phyloP scores from a whole-genome alignment of 2,888 invertebrate genomes.

The Loripinus fragilis region DNA sequence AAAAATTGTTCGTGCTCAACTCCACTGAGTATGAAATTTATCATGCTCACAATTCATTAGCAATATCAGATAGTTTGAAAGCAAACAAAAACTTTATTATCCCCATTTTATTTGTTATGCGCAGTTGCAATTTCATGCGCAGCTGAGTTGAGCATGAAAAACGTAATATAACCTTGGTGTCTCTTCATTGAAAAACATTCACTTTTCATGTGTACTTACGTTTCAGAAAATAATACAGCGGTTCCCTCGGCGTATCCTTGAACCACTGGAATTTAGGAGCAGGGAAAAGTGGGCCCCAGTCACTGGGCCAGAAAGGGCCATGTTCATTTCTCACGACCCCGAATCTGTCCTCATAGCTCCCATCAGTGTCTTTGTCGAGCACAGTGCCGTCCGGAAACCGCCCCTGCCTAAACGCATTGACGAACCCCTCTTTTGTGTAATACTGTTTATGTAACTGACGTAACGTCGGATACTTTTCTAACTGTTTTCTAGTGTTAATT shows the following conservation, averaged over 20 bases:
- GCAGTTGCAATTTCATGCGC: too few relatives aligned
- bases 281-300: constrained; percentile 79
- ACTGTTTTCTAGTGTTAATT: constrained; percentile 61
- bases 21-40: too few relatives aligned
- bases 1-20: too few relatives aligned
- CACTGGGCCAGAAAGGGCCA: constrained; percentile 83
- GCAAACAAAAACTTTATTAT: too few relatives aligned
- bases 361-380: constrained; percentile 64
- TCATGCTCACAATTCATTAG: too few relatives aligned
- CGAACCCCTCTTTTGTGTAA: constrained; percentile 78
- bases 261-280: constrained; percentile 75
- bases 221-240: constrained; percentile 68
- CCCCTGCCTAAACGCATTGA: constrained; percentile 74
- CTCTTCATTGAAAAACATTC: too few relatives aligned
- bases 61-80: too few relatives aligned
- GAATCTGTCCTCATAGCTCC: constrained; percentile 77
- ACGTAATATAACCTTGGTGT: too few relatives aligned
- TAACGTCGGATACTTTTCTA: constrained; percentile 63
- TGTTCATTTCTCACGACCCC: constrained; percentile 78
- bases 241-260: constrained; percentile 64
- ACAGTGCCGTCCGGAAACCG: constrained; percentile 75
- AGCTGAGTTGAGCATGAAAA: too few relatives aligned
- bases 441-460: constrained; percentile 69
- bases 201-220: constrained; percentile 70
- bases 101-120: too few relatives aligned